A percentile compares a stretch with the other conserved stretches of the same genome.
These are phyloP conservation scores for Diacarnus erythraeanus DNA, from an alignment of 37 sponge, comb jelly and placozoan genomes.

Conservation along the genomic window DNA sequence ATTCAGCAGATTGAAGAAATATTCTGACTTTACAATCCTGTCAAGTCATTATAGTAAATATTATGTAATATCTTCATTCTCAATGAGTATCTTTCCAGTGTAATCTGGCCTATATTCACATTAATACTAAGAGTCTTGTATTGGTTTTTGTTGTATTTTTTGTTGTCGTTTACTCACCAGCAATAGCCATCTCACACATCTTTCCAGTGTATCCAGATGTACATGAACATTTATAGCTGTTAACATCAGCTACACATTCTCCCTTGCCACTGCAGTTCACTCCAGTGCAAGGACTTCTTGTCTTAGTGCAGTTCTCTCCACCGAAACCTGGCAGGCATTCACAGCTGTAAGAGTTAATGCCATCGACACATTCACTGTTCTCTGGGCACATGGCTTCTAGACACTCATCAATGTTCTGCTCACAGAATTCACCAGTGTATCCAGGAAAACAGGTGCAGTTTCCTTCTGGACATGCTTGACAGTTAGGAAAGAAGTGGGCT, in stretches of 20 bases:
- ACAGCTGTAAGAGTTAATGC: not conserved
- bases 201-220: not conserved
- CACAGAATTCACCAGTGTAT: not conserved
- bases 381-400: not conserved
- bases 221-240: not conserved
- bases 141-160: no score
- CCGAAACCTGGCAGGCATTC: not conserved
- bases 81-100: no score
- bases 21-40: no score
- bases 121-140: no score
- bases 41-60: no score
- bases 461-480: not conserved
- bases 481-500: not conserved
- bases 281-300: not conserved
- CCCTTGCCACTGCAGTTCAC: not conserved
- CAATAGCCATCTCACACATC: no score
- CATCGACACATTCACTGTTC: not conserved
- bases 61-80: no score
- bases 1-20: no score
- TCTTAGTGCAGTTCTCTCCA: not conserved
- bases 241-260: not conserved
- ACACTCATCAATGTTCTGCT: not conserved
- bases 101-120: no score
- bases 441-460: not conserved
- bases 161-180: no score